phyloP scores from a whole-genome alignment of 2,113 vertebrate species.

The Ahaetulla prasina region DNA sequence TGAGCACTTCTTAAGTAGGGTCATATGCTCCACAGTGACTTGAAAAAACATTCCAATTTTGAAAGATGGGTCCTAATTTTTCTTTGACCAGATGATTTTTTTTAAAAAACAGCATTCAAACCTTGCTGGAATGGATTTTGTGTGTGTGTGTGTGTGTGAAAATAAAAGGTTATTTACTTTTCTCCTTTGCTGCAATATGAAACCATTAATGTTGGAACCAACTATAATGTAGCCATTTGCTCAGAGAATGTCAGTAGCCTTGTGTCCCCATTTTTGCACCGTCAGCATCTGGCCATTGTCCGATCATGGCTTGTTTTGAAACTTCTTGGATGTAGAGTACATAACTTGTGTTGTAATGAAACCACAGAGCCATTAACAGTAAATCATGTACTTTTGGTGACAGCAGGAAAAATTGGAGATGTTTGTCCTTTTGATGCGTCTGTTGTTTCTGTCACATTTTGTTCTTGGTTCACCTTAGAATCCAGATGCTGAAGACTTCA shows the following conservation, averaged over 20 bases:
- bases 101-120: not conserved
- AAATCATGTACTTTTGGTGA: slow-evolving; percentile 34
- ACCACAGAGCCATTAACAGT: slow-evolving; percentile 17
- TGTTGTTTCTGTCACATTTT: not conserved
- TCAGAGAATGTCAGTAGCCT: not conserved
- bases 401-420: slow-evolving; percentile 5
- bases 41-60: not conserved
- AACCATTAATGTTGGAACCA: slow-evolving; percentile 12
- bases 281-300: slow-evolving; percentile 67
- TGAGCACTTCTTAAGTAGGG: not conserved
- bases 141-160: too few species aligned
- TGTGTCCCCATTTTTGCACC: slow-evolving; percentile 35
- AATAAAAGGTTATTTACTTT: slow-evolving; percentile 44
- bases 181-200: not conserved
- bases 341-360: slow-evolving; percentile 57
- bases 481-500: not conserved
- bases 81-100: not conserved
- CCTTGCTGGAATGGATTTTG: not conserved
- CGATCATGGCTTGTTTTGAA: slow-evolving; percentile 30
- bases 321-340: slow-evolving; percentile 53
- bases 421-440: not conserved
- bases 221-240: slow-evolving; percentile 16
- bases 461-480: not conserved
- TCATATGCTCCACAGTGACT: not conserved
- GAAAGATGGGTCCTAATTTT: not conserved